Conservation (phyloP, 2,797 vertebrate species). For the Malurus leucopterus region DNA sequence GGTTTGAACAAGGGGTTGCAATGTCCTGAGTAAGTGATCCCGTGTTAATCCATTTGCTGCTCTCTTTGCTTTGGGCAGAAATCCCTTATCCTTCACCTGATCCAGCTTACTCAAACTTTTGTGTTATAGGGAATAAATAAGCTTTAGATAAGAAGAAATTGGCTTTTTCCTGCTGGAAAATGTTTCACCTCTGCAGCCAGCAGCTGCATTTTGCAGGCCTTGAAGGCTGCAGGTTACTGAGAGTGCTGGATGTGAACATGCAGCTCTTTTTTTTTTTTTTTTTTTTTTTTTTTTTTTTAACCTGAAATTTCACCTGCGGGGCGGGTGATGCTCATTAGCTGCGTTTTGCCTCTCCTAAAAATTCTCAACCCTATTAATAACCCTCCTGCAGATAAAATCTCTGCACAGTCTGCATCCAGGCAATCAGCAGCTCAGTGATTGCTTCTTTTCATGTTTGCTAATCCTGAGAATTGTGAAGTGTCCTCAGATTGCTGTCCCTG, state of each 20-base stretch:
- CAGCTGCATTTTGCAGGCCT: not conserved
- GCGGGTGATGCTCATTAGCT: not conserved
- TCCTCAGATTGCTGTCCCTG: not conserved
- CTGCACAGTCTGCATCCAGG: not conserved
- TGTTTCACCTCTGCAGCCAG: not conserved
- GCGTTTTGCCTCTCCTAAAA: not conserved
- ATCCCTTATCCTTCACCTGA: not conserved
- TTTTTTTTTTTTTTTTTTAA: not conserved
- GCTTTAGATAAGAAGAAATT: not conserved
- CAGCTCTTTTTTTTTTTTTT: not conserved
- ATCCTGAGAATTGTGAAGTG: not conserved
- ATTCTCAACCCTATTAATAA: not conserved
- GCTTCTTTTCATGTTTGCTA: not conserved
- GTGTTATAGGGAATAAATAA: not conserved
- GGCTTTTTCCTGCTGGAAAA: not conserved
- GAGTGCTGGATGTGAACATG: not conserved
- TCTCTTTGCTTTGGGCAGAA: not conserved
- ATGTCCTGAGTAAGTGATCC: not conserved
- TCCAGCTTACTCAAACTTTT: not conserved
- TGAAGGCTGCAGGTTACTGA: not conserved
- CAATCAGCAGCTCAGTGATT: not conserved
- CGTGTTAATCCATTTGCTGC: not conserved
- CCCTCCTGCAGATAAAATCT: constrained; percentile 14
- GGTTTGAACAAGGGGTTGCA: not conserved
- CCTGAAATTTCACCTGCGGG: not conserved